Percentiles rank a stretch among this genome's conserved stretches.
Evolutionary conservation across 2,113 vertebrate species (phyloP).

Genomic region (Geococcyx californianus): DNA sequence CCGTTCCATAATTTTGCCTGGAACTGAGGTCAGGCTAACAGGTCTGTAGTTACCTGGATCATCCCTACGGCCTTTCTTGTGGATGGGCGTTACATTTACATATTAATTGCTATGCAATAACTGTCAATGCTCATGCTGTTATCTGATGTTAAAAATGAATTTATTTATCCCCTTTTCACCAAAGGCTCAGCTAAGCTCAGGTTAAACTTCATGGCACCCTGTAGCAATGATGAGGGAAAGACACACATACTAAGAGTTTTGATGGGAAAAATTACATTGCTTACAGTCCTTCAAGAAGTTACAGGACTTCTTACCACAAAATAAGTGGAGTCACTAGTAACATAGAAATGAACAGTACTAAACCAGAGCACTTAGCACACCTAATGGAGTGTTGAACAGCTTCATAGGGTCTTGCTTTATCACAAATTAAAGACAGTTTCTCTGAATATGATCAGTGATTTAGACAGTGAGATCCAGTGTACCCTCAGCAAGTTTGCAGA

Average conservation of each 20-base stretch:
- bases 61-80: too few species aligned
- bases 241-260: rapidly evolving
- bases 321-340: background rate
- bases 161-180: background rate
- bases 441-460: background rate
- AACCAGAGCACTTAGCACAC: background rate
- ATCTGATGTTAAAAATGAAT: background rate
- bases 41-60: too few species aligned
- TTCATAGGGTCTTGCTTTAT: background rate
- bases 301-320: background rate
- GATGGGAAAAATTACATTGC: background rate
- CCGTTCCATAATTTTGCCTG: too few species aligned
- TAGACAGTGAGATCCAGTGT: too few species aligned
- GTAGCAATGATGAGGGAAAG: background rate
- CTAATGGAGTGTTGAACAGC: background rate
- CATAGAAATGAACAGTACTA: background rate
- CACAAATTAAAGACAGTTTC: background rate
- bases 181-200: background rate
- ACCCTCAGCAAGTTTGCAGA: too few species aligned
- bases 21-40: too few species aligned
- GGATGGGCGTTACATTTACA: too few species aligned
- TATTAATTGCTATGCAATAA: background rate
- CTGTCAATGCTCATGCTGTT: background rate
- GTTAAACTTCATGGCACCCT: background rate
- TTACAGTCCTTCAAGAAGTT: background rate